These are phyloP conservation scores for Metopia argyrocephala DNA, from an alignment of 2,888 invertebrate genomes.

Conservation along the genomic window DNA sequence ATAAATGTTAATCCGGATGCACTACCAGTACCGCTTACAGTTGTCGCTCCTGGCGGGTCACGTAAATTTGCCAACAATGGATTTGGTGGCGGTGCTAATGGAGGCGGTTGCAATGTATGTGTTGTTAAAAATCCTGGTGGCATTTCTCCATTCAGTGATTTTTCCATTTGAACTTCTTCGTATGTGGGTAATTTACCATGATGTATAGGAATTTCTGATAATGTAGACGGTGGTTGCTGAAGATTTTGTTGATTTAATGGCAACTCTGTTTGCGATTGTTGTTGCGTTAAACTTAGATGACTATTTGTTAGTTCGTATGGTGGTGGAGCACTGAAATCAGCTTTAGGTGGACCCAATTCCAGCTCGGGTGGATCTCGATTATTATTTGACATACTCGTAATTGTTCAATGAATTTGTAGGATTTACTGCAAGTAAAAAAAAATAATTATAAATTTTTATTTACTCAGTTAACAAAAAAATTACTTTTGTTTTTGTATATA, in stretches of 20 bases:
- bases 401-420: constrained; percentile 25
- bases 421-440: constrained; percentile 36
- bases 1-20: constrained; percentile 84
- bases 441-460: not conserved
- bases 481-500: not conserved
- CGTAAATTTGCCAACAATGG: constrained; percentile 73
- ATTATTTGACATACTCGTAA: constrained; percentile 63
- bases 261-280: constrained; percentile 41
- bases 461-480: not conserved
- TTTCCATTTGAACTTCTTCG: constrained; percentile 94
- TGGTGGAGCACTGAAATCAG: constrained; percentile 91
- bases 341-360: constrained; percentile 89
- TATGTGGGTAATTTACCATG: constrained; percentile 90
- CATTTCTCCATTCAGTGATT: constrained; percentile 86
- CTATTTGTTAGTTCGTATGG: constrained; percentile 85
- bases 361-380: constrained; percentile 57
- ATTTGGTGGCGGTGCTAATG: constrained; percentile 72
- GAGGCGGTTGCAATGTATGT: constrained; percentile 72
- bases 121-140: constrained; percentile 76
- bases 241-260: constrained; percentile 47
- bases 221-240: constrained; percentile 42
- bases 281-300: constrained; percentile 57
- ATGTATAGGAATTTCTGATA: constrained; percentile 71
- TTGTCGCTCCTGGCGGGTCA: constrained; percentile 61
- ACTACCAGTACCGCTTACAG: constrained; percentile 45